Conservation (phyloP, 92 coral and sea anemone genomes). For the Isaurus tuberculatus region DNA sequence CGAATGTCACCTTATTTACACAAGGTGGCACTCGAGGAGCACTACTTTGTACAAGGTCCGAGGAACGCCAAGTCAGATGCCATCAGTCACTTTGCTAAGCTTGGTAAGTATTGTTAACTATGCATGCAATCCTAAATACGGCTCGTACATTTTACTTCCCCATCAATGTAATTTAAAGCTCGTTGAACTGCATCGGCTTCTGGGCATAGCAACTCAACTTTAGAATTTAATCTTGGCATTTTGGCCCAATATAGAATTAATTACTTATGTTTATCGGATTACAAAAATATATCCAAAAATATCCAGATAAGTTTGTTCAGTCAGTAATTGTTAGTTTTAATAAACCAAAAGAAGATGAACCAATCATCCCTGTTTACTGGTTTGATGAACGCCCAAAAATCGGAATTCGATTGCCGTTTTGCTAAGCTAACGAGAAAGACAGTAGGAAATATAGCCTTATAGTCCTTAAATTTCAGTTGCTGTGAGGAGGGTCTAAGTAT, state of each 20-base stretch:
- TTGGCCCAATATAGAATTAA: no score
- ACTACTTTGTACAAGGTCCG: conserved; percentile 80
- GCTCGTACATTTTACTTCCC: neutral
- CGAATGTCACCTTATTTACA: conserved; percentile 79
- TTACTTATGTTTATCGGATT: no score
- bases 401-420: neutral
- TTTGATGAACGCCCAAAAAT: neutral
- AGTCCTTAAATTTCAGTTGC: no score
- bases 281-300: no score
- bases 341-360: neutral
- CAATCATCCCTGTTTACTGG: neutral
- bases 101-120: conserved; percentile 67
- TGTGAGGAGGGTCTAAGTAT: no score
- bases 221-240: no score
- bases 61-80: conserved; percentile 62
- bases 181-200: neutral
- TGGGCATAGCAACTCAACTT: no score
- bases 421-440: neutral
- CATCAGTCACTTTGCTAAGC: conserved; percentile 66
- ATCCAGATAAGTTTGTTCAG: no score
- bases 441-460: no score
- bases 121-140: neutral
- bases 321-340: no score
- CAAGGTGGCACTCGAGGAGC: conserved; percentile 77
- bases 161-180: neutral